Evolutionary conservation across 1,140 invertebrate species (phyloP).

Genomic region (Trichonephila clavipes): DNA sequence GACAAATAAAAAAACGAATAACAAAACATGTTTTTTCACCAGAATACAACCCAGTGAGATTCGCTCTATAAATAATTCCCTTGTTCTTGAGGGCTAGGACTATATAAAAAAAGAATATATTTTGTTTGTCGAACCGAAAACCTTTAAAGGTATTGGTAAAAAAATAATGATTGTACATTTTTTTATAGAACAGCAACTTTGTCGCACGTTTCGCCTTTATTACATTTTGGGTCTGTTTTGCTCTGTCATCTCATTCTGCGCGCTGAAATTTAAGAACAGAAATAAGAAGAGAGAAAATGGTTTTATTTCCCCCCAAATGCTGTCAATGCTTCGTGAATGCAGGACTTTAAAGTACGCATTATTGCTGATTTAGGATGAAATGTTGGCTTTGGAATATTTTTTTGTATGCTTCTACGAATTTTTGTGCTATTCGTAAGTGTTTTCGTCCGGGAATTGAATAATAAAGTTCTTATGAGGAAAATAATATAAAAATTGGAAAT

Average conservation of each 20-base stretch:
- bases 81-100: neutral
- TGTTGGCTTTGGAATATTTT: neutral
- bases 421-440: neutral
- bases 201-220: constrained; percentile 1
- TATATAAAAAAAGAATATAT: neutral
- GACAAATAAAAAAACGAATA: neutral
- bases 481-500: too few relatives aligned
- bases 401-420: neutral
- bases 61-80: constrained; percentile 47
- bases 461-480: too few relatives aligned
- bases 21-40: neutral
- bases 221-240: neutral
- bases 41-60: neutral
- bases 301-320: neutral
- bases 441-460: neutral
- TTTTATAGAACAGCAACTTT: neutral
- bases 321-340: neutral
- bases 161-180: constrained; percentile 1
- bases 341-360: neutral
- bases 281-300: constrained; percentile 19
- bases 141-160: constrained; percentile 29
- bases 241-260: constrained; percentile 11
- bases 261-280: constrained; percentile 43
- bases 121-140: constrained; percentile 1
- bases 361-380: constrained; percentile 18